phyloP scores from a whole-genome alignment of 2,797 vertebrate genomes.

The Hypotaenidia okinawae region DNA sequence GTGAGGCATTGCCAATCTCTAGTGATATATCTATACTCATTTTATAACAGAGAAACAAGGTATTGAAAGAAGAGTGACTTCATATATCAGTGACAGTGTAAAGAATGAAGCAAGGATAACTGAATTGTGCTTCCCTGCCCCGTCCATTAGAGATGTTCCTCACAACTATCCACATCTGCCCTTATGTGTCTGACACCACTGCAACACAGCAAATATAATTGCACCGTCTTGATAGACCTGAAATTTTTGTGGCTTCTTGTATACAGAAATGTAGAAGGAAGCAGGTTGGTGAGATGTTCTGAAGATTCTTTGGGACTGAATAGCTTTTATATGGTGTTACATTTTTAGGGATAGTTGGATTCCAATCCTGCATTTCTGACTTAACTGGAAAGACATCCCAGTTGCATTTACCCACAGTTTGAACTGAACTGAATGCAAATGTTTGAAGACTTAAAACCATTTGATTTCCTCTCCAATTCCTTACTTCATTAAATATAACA shows the following conservation, averaged over 20 bases:
- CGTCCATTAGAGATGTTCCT: not conserved
- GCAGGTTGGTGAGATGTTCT: not conserved
- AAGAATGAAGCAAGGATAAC: not conserved
- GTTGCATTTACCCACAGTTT: not conserved
- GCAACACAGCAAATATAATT: not conserved
- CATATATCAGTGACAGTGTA: not conserved
- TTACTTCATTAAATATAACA: not conserved
- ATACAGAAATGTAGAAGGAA: not conserved
- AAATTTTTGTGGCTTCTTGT: not conserved
- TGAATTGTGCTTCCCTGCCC: not conserved
- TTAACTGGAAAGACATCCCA: not conserved
- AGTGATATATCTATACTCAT: not conserved
- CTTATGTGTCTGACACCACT: not conserved
- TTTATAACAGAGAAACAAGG: not conserved
- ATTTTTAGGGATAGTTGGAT: not conserved
- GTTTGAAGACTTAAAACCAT: not conserved
- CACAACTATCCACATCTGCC: not conserved
- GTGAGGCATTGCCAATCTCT: not conserved
- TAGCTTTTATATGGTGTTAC: not conserved
- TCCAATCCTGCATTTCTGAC: not conserved
- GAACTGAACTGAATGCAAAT: not conserved
- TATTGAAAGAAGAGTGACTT: not conserved
- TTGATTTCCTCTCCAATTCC: not conserved
- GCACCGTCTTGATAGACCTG: not conserved
- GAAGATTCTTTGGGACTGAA: not conserved